phyloP scores from a whole-genome alignment of 2,888 invertebrate species.

The Miltochrista miniata region DNA sequence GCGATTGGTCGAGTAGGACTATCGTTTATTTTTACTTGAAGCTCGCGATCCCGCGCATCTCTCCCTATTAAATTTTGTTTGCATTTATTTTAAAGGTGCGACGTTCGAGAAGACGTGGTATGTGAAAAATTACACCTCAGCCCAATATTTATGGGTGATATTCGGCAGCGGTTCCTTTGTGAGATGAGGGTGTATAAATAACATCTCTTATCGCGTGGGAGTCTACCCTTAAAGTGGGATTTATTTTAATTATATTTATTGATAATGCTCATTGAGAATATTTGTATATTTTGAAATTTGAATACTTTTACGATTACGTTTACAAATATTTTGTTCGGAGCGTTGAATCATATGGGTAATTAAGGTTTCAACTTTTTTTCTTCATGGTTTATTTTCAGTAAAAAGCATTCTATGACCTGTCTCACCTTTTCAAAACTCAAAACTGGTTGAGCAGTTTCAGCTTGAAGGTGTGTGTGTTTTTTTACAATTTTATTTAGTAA shows the following conservation, averaged over 20 bases:
- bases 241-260: constrained; percentile 82
- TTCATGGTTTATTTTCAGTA: no score
- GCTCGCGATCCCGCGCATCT: constrained; percentile 81
- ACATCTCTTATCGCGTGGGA: constrained; percentile 84
- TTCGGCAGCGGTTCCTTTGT: constrained; percentile 84
- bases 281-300: constrained; percentile 29
- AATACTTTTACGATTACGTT: constrained; percentile 3
- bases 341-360: no score
- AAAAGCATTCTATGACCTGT: no score
- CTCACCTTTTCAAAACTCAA: no score
- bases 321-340: no score
- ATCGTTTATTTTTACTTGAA: constrained; percentile 82
- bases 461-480: no score
- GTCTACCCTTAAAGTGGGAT: constrained; percentile 79
- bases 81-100: constrained; percentile 84
- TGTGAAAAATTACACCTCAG: constrained; percentile 84
- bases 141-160: constrained; percentile 84
- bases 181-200: constrained; percentile 82
- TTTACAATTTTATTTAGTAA: no score
- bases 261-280: constrained; percentile 55
- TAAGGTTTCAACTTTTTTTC: no score
- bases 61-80: constrained; percentile 84
- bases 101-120: constrained; percentile 81
- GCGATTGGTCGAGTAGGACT: constrained; percentile 70
- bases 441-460: no score